A percentile compares a stretch with the other conserved stretches of the same genome.
Evolutionary conservation across 2,888 invertebrate species (phyloP).

Genomic region (Orchesella flavescens): DNA sequence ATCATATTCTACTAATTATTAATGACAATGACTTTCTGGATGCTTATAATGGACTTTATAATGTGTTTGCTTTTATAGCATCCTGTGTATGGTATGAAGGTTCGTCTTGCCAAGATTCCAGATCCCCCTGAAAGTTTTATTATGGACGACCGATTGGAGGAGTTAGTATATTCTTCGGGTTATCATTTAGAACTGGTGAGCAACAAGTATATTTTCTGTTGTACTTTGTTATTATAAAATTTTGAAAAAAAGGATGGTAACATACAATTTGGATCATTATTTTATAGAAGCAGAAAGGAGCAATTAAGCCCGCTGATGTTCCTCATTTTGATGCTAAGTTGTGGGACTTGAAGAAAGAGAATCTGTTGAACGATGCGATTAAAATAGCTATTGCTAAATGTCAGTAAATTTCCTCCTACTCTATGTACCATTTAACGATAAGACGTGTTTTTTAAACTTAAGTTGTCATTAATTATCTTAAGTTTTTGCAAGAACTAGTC

Average conservation of each 20-base stretch:
- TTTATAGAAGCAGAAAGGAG: neutral
- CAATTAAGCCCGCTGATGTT: neutral
- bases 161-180: neutral
- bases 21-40: neutral
- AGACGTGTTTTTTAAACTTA: too few species aligned
- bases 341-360: constrained; percentile 36
- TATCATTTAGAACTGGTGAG: constrained; percentile 10
- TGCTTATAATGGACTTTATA: constrained; percentile 5
- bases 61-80: constrained; percentile 9
- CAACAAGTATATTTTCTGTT: too few species aligned
- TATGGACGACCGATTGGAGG: neutral
- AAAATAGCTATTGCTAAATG: too few species aligned
- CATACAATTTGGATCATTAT: neutral
- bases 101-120: neutral
- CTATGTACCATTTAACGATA: too few species aligned
- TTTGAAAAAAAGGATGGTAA: too few species aligned
- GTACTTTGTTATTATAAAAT: too few species aligned
- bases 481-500: too few species aligned
- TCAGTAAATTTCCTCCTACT: too few species aligned
- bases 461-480: too few species aligned
- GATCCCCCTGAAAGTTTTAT: neutral
- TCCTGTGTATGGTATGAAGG: constrained; percentile 21
- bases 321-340: constrained; percentile 6
- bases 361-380: constrained; percentile 2
- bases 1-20: neutral